Base-by-base conservation (phyloP, 2,113 vertebrate species). In the Poeciliopsis retropinna region DNA sequence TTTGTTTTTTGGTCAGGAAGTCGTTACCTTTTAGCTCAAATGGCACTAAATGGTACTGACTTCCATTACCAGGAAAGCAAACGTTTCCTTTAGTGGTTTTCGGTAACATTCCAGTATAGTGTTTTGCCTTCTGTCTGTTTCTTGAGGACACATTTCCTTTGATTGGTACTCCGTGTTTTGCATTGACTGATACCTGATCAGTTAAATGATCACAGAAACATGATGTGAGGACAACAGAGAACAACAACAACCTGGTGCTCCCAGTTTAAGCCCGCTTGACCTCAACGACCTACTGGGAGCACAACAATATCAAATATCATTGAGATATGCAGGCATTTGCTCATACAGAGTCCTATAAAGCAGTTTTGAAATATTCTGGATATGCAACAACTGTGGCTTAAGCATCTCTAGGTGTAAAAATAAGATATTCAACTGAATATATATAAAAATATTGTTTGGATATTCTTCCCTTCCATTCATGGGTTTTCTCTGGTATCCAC, bases 81-180 rank as follows among this genome's bases (percentile, higher is more conserved):
- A 9, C 31, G 64, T 15, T 27, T 72, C 57, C 57, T 13, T 75
- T 34, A 25, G 4, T n/a, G 19, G 6, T 64, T 34, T 66, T 62
- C 61, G 22, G n/a, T 51, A 62, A 57, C 51, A 44, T 44, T 47
- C 32, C 14, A 60, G 41, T 47, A 6, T 1, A 29, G 47, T 57
- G 25, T 60, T 60, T 62, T 70, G 60, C 41, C 71, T 67, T 32
- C 57, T 57, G 29, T 60, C 47, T 57, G 63, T 4, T 13, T 15
- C 27, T 54, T 57, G 57, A 79, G 60, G 60, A 79, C 61, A 60
- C 27, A 51, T 87, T 84, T 78, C 60, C 39, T 60, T 31, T 70
- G 39, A 84, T 62, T 47, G 60, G 34, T 67, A 88, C 76, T 87
- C 84, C 84, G 68, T 78, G 80, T 71, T 27, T 32, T 69, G 66